These are phyloP conservation scores for Hedya salicella DNA, from an alignment of 2,888 invertebrate species.

Conservation along the genomic window DNA sequence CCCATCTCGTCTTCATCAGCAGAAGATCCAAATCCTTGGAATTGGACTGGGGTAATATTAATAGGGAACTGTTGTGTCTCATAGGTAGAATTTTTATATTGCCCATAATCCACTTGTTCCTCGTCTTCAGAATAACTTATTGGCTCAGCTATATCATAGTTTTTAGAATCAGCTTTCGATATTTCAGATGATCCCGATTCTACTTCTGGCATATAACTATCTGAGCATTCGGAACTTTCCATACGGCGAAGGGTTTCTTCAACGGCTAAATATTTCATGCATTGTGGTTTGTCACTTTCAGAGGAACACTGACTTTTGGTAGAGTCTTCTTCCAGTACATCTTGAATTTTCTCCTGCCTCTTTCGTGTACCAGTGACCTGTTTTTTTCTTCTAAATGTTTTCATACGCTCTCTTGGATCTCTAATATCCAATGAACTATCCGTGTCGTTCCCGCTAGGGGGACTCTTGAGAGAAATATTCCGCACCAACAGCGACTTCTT, in stretches of 20 bases:
- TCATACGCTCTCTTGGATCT: slow-evolving; percentile 87
- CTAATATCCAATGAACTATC: slow-evolving; percentile 89
- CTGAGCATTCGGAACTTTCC: slow-evolving; percentile 88
- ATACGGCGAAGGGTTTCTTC: slow-evolving; percentile 81
- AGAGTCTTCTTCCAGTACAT: slow-evolving; percentile 81
- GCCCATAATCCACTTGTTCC: slow-evolving; percentile 78
- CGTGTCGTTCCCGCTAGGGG: slow-evolving; percentile 90
- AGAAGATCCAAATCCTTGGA: slow-evolving; percentile 86
- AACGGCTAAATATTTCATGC: slow-evolving; percentile 69
- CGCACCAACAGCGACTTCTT: slow-evolving; percentile 86
- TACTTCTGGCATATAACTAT: slow-evolving; percentile 88
- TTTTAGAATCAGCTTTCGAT: slow-evolving; percentile 82
- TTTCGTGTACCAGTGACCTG: slow-evolving; percentile 86
- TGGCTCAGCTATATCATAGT: slow-evolving; percentile 69
- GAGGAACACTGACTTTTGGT: slow-evolving; percentile 82
- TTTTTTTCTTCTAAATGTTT: slow-evolving; percentile 88
- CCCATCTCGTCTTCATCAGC: slow-evolving; percentile 88
- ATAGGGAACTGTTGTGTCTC: slow-evolving; percentile 77
- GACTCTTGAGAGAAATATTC: slow-evolving; percentile 87
- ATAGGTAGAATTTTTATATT: slow-evolving; percentile 71
- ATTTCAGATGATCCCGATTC: slow-evolving; percentile 87
- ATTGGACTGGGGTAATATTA: slow-evolving; percentile 80
- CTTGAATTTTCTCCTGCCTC: slow-evolving; percentile 84
- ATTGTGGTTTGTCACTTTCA: slow-evolving; percentile 78
- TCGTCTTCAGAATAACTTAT: slow-evolving; percentile 85